Conservation (phyloP, 2,888 invertebrate species). For the Heliconius erato region DNA sequence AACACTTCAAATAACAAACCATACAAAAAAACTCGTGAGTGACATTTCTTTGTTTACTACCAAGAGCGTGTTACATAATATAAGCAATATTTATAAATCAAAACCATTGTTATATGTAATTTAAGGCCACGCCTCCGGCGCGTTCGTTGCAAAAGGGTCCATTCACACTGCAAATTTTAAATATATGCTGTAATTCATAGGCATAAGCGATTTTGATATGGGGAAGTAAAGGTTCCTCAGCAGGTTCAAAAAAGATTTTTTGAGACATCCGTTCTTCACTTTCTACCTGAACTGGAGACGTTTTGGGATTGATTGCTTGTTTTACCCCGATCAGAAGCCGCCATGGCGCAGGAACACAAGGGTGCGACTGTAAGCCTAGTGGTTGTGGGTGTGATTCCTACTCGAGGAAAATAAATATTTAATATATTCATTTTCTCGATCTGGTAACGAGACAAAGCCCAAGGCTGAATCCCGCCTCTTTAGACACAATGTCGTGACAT, state of each 20-base stretch:
- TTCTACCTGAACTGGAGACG: no score
- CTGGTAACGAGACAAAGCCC: no score
- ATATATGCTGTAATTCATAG: constrained; percentile 17
- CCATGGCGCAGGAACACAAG: no score
- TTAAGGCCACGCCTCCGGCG: constrained; percentile 44
- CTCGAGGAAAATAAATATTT: no score
- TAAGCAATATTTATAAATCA: constrained; percentile 32
- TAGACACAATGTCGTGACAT: no score
- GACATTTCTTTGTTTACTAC: constrained; percentile 28
- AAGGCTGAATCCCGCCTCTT: no score
- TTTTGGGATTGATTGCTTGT: no score
- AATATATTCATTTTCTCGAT: no score
- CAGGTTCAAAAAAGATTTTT: not conserved
- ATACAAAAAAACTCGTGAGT: not conserved
- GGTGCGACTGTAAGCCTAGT: no score
- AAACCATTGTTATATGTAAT: constrained; percentile 34
- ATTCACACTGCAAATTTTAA: constrained; percentile 45
- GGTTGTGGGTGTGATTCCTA: no score
- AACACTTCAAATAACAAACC: not conserved
- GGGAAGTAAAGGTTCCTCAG: not conserved
- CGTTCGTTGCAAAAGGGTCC: constrained; percentile 47
- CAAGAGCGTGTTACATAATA: constrained; percentile 7
- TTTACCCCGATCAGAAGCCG: no score
- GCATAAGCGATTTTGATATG: constrained; percentile 22
- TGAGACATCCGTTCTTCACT: not conserved